Evolutionary conservation across 2,797 vertebrate genomes (phyloP).

Genomic region (Euthynnus affinis): DNA sequence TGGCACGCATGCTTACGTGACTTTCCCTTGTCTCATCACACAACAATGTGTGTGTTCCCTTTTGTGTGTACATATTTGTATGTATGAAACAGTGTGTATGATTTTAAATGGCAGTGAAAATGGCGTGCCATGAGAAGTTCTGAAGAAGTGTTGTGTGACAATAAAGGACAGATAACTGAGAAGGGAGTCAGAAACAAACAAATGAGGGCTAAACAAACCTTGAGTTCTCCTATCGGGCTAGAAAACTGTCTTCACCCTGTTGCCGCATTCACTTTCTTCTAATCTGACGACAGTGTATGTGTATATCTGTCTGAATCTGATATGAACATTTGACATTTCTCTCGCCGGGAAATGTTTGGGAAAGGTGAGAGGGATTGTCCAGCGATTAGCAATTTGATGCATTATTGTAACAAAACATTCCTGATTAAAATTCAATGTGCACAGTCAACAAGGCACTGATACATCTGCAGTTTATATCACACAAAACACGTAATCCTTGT

Average conservation of each 20-base stretch:
- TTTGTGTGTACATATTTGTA: conserved; percentile 50
- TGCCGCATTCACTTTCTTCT: neutral
- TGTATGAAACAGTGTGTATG: conserved; percentile 52
- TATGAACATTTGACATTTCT: neutral
- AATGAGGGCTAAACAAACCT: conserved; percentile 70
- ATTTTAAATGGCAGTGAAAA: conserved; percentile 79
- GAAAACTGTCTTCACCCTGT: conserved; percentile 23
- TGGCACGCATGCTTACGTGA: conserved; percentile 27
- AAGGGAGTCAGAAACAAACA: conserved; percentile 57
- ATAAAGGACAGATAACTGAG: conserved; percentile 64
- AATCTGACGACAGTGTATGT: conserved; percentile 11
- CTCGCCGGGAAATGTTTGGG: conserved; percentile 6
- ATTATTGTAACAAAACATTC: neutral
- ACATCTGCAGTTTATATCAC: neutral
- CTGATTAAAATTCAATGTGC: neutral
- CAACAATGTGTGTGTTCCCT: conserved; percentile 31
- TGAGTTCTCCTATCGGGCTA: conserved; percentile 19
- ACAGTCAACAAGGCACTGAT: neutral
- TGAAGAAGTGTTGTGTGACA: conserved; percentile 68
- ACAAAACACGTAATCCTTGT: conserved; percentile 3
- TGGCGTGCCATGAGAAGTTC: conserved; percentile 50
- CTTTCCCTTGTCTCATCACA: conserved; percentile 49
- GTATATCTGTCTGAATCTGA: conserved; percentile 5
- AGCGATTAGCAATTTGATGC: conserved; percentile 1
- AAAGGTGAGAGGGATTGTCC: neutral